Percentiles rank a stretch among this genome's conserved stretches.
Evolutionary conservation across 2,113 vertebrate genomes (phyloP).

Genomic region (Budorcas taxicolor): DNA sequence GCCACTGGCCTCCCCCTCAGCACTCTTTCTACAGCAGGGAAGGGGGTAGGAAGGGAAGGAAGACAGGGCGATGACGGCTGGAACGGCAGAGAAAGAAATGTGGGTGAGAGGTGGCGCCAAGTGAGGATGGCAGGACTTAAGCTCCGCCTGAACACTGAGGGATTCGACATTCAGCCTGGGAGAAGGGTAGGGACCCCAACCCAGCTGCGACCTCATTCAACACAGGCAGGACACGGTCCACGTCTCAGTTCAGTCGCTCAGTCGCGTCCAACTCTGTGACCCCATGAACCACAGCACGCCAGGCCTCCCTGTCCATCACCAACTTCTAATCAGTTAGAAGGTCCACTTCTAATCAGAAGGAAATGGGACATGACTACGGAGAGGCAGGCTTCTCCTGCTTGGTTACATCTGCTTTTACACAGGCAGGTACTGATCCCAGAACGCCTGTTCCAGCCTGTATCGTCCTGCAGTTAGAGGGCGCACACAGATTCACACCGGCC

Average conservation of each 20-base stretch:
- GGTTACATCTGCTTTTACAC: background rate
- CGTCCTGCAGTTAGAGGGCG: rapidly evolving
- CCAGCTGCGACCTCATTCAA: background rate
- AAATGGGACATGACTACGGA: background rate
- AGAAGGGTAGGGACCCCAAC: background rate
- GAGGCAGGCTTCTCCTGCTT: background rate
- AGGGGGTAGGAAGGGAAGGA: background rate
- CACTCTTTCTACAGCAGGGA: background rate
- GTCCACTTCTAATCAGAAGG: background rate
- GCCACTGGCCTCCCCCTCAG: background rate
- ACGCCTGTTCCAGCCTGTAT: background rate
- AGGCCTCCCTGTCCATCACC: background rate
- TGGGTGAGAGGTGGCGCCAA: background rate
- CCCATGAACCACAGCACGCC: rapidly evolving
- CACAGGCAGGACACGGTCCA: background rate
- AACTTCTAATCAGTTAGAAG: background rate
- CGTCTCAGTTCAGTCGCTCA: background rate
- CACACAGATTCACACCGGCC: background rate
- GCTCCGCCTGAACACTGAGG: background rate
- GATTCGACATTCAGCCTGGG: background rate
- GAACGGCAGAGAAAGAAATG: background rate
- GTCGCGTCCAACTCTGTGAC: background rate
- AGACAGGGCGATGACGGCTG: background rate
- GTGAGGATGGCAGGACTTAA: background rate
- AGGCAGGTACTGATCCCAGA: background rate